Evolutionary conservation across 1,140 invertebrate genomes (phyloP).

Genomic region (Aphis gossypii): DNA sequence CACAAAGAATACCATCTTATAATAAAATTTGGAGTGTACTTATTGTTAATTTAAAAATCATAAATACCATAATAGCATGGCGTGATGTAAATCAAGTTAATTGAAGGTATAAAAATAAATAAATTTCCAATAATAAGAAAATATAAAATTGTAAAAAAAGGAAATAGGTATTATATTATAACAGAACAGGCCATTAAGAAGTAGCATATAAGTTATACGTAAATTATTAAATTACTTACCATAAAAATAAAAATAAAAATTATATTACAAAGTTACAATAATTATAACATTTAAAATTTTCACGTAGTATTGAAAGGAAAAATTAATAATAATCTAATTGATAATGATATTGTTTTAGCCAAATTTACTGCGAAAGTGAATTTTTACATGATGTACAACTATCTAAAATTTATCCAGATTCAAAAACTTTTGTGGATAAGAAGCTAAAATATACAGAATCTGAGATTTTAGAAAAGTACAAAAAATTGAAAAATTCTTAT

Average conservation of each 20-base stretch:
- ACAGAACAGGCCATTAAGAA: not conserved
- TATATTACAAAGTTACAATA: too few species aligned
- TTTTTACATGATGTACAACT: constrained; percentile 83
- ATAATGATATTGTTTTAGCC: constrained; percentile 65
- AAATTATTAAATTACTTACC: not conserved
- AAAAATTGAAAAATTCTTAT: constrained; percentile 59
- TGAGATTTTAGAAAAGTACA: constrained; percentile 58
- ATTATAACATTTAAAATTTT: not conserved
- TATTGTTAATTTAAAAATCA: not conserved
- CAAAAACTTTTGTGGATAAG: constrained; percentile 93
- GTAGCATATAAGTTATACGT: not conserved
- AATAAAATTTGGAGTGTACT: not conserved
- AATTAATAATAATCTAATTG: not conserved
- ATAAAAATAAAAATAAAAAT: too few species aligned
- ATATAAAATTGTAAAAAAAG: too few species aligned
- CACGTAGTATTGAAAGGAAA: not conserved
- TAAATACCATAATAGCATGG: not conserved
- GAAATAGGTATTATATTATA: not conserved
- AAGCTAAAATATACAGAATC: constrained; percentile 73
- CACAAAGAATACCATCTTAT: not conserved
- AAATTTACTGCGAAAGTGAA: constrained; percentile 84
- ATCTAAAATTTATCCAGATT: constrained; percentile 78
- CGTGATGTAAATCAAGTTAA: not conserved
- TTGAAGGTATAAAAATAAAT: not conserved
- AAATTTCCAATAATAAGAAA: not conserved